These are phyloP conservation scores for Fragum whitleyi DNA, from an alignment of 2,888 invertebrate genomes.

Conservation along the genomic window DNA sequence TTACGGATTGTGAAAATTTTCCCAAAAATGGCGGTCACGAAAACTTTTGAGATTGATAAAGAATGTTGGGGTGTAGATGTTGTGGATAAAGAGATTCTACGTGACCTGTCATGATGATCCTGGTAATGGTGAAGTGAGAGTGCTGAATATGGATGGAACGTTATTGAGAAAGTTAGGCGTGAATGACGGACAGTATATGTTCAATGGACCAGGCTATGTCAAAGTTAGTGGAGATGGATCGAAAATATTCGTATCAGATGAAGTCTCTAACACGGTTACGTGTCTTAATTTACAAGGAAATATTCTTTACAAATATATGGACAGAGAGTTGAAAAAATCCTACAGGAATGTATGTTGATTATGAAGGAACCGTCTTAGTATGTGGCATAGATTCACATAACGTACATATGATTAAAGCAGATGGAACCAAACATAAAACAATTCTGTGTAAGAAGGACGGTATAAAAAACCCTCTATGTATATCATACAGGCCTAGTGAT, in stretches of 20 bases:
- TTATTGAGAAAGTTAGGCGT: neutral
- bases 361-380: neutral
- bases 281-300: neutral
- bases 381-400: neutral
- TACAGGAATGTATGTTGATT: neutral
- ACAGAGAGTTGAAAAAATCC: neutral
- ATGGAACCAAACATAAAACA: neutral
- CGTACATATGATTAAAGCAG: neutral
- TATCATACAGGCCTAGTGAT: constrained; percentile 1
- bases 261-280: neutral
- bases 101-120: constrained; percentile 11
- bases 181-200: neutral
- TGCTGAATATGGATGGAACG: neutral
- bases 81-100: neutral
- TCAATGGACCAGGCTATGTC: neutral
- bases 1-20: neutral
- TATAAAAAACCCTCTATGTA: neutral
- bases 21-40: neutral
- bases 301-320: neutral
- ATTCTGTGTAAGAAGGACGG: neutral
- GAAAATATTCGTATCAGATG: neutral
- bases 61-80: neutral
- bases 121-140: neutral
- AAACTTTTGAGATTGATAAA: neutral
- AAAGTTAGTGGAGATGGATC: constrained; percentile 7